phyloP scores from a whole-genome alignment of 2,113 vertebrate species.

The Dicentrarchus labrax region DNA sequence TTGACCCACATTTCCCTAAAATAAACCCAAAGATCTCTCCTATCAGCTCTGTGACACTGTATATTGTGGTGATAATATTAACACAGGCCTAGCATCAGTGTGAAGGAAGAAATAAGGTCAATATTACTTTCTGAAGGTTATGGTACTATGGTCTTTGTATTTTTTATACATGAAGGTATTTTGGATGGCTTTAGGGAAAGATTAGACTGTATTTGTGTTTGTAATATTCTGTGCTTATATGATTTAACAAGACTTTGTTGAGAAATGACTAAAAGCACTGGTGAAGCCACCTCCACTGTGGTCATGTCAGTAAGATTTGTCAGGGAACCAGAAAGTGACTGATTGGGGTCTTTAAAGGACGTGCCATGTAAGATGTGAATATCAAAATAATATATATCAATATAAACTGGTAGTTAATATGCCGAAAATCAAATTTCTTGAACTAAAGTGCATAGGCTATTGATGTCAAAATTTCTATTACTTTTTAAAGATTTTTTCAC shows the following conservation, averaged over 20 bases:
- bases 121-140: slow-evolving; percentile 20
- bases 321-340: slow-evolving; percentile 71
- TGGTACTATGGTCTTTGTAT: slow-evolving; percentile 54
- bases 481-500: slow-evolving; percentile 70
- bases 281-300: slow-evolving; percentile 6
- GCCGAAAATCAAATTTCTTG: slow-evolving; percentile 62
- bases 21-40: slow-evolving; percentile 53
- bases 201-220: slow-evolving; percentile 46
- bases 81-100: background rate
- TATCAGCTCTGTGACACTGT: slow-evolving; percentile 42
- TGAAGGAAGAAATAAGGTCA: background rate
- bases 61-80: slow-evolving; percentile 20
- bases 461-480: slow-evolving; percentile 77
- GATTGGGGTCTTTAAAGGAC: slow-evolving; percentile 65
- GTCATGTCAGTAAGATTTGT: slow-evolving; percentile 38
- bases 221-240: slow-evolving; percentile 51
- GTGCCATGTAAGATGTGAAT: slow-evolving; percentile 78
- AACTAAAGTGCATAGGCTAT: slow-evolving; percentile 63
- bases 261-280: slow-evolving; percentile 34
- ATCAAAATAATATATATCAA: slow-evolving; percentile 84
- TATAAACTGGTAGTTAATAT: slow-evolving; percentile 62
- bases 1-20: slow-evolving; percentile 25
- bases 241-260: slow-evolving; percentile 45
- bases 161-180: slow-evolving; percentile 63
- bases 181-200: slow-evolving; percentile 38